Evolutionary conservation across 1,140 invertebrate species (phyloP), one percentile per base, ranked within the genome.

Genomic region (Calycopis cecrops): DNA sequence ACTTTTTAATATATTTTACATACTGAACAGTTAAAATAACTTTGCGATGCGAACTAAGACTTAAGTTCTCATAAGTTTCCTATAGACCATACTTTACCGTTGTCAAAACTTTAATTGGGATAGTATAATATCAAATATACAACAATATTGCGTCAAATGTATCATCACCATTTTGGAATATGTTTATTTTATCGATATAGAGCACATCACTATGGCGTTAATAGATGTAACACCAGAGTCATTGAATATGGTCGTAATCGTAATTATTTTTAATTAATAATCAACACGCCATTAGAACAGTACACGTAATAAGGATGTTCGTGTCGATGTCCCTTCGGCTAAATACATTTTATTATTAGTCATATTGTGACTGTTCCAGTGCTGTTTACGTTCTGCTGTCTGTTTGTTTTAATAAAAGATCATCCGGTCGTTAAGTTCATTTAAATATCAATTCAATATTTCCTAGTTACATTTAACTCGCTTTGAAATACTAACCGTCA

Each of bases 181-280:
- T 28, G 21, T 28, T 3, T 28, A 9, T 44, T 44, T 44, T 42
- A 52, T 9, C 16, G 10, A 52, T n/a, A 40, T 8, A 6, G 3
- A 11, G 38, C 61, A 44, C 81, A 73, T 69, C 83, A 67, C 81
- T 83, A 76, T 47, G 59, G 60, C 60, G 76, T 85, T 87, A 85
- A 85, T 84, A 76, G 73, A 78, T 73, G 70, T 83, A 86, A 85
- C 83, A 85, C 81, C 81, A 87, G 69, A 81, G 79, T 87, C 81
- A 85, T 87, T 87, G 81, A 85, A 87, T 84, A 84, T 73, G 80
- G 76, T 84, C 84, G 79, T 87, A 87, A 87, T 87, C 70, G 73
- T 85, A 82, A 87, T 87, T 84, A 85, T 85, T 85, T 85, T 87
- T 87, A 85, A 85, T 87, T 84, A 87, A 84, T 87, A 86, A 87